Evolutionary conservation across 2,888 invertebrate species (phyloP), one percentile per base, ranked within the genome.

Genomic region (Coecobrya sp.): DNA sequence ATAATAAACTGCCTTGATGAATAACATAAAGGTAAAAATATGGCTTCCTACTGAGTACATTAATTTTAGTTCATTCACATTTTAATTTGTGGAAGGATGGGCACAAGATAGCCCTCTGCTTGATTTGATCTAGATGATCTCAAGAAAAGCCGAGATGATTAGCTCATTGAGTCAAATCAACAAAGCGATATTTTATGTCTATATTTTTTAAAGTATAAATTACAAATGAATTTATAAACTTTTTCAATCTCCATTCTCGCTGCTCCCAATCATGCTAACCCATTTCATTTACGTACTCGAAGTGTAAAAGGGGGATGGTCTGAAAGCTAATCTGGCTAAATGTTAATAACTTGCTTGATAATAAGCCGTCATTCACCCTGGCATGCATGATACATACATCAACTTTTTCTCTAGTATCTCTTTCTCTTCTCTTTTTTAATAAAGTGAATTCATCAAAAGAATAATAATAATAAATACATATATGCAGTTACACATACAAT

Each of bases 151-250:
- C 65, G 27, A 16, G 27, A 70, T 91, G 68, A 86, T 86, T 68
- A 62, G 91, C 79, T 92, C 73, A 92, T 92, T 92, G 91, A 73
- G 52, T 65, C 68, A 62, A 89, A 92, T 89, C 76, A 89, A 89
- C 55, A 55, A 89, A 92, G 76, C 86, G 52, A 89, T 92, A 92
- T 89, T 92, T 92, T 89, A 92, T 86, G 89, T 86, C 88, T 68
- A 27, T 45, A 91, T 91, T 87, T 76, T 87, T 8, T 85, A 65
- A 89, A 70, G 5, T 8, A 36, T 36, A 91, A 86, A 62, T 27
- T 76, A 62, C 45, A 70, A 68, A n/a, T 25, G 42, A 86, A 68
- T 65, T 59, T 3, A 62, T 65, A 19, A 8, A 81, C 7, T 13
- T 68, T 73, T 73, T 73, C 70, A 73, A 73, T 73, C 70, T 36